Base-by-base conservation (phyloP, 2,888 invertebrate species). In the Microplitis manilae region DNA sequence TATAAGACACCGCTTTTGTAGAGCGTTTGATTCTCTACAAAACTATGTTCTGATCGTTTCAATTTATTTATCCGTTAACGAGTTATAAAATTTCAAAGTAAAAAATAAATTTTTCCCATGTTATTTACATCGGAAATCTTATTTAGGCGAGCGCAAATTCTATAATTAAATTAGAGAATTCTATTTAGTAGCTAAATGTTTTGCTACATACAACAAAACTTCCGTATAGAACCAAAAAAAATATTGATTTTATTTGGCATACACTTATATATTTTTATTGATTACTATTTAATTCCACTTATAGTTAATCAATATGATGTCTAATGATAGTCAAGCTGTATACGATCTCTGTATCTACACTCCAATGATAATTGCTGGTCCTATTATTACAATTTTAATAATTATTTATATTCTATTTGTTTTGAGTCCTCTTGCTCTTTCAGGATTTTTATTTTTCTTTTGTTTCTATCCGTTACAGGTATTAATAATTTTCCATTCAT, bases 401-500 rank as follows among this genome's bases (percentile, higher is more conserved):
- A 83, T 91, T 15, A 82, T 90, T 62, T 93, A 92, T 82, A 90
- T 92, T 79, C 84, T 91, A 20, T 90, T 88, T 83, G 86, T 92
- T 61, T 87, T 93, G 60, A 92, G 92, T 70, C 91, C 92, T 2
- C 90, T 91, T 86, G 92, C 92, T 5, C 84, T 93, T 6, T 77
- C 92, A 30, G 92, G 92, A 40, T 90, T 92, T 84, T 79, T 90
- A 17, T 88, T 90, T 17, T 92, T 92, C 82, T 79, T 91, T 2
- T 76, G 90, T 9, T 92, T 92, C 81, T 93, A 92, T 84, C 91
- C 92, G 2, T 81, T 91, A 68, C 92, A 93, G 90, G 93, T 92
- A 85, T 90, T 20, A 87, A 90, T 15, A 92, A 92, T 83, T 78
- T 4, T 30, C 30, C 30, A 2, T 30, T 30, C 4, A 30, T 30